phyloP scores from a whole-genome alignment of 2,797 vertebrate genomes.

The Micrastur ruficollis region DNA sequence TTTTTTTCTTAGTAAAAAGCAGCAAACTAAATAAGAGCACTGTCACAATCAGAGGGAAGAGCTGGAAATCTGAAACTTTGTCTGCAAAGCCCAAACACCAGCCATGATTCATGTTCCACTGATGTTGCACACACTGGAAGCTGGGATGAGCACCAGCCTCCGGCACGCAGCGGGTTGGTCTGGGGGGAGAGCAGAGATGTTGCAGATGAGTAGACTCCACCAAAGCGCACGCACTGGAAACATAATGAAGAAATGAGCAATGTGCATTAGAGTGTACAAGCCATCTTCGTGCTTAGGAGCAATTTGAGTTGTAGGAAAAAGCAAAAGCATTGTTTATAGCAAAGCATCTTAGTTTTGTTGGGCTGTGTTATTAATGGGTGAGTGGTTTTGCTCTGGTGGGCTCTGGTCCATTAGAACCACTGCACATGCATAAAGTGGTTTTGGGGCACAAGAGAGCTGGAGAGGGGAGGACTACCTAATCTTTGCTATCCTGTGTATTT shows the following conservation, averaged over 20 bases:
- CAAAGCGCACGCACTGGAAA: neutral
- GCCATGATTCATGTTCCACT: neutral
- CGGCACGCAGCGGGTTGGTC: neutral
- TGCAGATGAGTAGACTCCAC: neutral
- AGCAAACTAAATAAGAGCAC: neutral
- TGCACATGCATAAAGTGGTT: neutral
- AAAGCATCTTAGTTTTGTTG: neutral
- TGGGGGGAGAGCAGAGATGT: neutral
- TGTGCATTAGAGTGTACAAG: neutral
- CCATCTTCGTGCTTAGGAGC: neutral
- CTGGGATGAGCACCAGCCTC: neutral
- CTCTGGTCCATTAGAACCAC: neutral
- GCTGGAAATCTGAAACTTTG: neutral
- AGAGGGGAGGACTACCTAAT: neutral
- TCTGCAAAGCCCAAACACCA: neutral
- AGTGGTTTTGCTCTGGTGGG: neutral
- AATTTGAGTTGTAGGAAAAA: neutral
- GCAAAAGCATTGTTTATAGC: neutral
- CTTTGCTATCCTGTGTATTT: neutral
- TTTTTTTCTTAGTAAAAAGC: neutral
- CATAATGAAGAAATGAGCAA: neutral
- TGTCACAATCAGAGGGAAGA: neutral
- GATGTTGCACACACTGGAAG: neutral
- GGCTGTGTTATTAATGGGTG: neutral
- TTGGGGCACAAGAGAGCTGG: neutral